Evolutionary conservation across 2,888 invertebrate species (phyloP).

Genomic region (Leptura quadrifasciata): DNA sequence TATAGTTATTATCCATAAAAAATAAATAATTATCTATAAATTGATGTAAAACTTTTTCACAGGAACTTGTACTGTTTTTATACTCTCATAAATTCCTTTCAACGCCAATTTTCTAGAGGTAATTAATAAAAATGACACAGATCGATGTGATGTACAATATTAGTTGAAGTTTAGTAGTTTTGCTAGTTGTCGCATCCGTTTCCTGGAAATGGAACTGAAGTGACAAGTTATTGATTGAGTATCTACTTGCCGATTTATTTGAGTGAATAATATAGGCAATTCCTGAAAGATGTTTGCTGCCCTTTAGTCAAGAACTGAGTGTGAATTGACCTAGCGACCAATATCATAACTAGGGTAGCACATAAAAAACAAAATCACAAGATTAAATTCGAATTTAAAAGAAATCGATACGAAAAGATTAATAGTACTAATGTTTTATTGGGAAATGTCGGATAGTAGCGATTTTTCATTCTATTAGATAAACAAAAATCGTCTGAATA

Average conservation of each 20-base stretch:
- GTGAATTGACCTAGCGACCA: not conserved
- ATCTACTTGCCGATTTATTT: not conserved
- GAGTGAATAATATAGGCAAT: not conserved
- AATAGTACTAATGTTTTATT: not conserved
- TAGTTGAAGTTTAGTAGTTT: not conserved
- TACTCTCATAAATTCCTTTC: too few species aligned
- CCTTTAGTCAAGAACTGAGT: not conserved
- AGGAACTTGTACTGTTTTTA: too few species aligned
- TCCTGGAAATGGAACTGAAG: not conserved
- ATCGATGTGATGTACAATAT: too few species aligned
- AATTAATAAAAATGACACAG: too few species aligned
- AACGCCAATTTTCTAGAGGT: too few species aligned
- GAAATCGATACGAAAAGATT: not conserved
- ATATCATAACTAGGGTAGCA: not conserved
- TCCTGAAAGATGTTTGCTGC: not conserved
- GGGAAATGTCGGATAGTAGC: too few species aligned
- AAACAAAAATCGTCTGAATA: too few species aligned
- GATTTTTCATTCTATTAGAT: too few species aligned
- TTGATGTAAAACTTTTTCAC: too few species aligned
- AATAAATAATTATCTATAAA: too few species aligned
- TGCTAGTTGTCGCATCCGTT: not conserved
- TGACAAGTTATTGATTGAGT: not conserved
- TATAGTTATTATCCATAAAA: too few species aligned
- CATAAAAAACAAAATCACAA: not conserved
- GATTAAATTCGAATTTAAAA: not conserved